A percentile compares a stretch with the other conserved stretches of the same genome.
phyloP scores from a whole-genome alignment of 2,113 vertebrate species.

The Mormyrus lacerda region DNA sequence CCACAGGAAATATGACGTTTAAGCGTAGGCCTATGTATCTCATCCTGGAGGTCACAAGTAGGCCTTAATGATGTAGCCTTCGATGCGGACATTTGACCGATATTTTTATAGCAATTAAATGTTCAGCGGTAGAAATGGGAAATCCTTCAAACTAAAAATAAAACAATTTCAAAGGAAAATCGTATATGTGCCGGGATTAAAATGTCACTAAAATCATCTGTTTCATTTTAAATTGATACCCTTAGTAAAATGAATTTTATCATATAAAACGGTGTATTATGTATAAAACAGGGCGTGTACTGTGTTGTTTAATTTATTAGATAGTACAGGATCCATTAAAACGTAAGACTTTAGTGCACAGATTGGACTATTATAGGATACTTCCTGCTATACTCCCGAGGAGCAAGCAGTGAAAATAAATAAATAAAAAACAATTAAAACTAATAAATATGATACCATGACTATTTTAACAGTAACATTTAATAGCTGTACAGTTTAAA shows the following conservation, averaged over 20 bases:
- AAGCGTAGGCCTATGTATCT: neutral
- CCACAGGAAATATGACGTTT: neutral
- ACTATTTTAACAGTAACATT: neutral
- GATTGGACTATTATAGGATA: neutral
- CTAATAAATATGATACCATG: neutral
- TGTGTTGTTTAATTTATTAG: neutral
- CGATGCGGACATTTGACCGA: neutral
- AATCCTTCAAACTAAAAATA: neutral
- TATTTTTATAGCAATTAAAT: neutral
- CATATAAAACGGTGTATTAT: neutral
- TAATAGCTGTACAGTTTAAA: conserved; percentile 7
- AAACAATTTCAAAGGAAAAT: neutral
- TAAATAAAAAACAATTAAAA: neutral
- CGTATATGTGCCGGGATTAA: neutral
- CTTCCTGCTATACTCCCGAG: neutral
- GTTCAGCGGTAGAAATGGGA: neutral
- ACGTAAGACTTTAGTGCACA: neutral
- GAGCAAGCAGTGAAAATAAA: neutral
- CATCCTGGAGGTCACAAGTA: neutral
- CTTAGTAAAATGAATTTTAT: neutral
- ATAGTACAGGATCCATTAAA: neutral
- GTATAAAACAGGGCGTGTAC: neutral
- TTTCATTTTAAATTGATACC: neutral
- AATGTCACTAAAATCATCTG: neutral
- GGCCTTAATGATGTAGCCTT: neutral